A percentile compares a stretch with the other conserved stretches of the same genome.
These are phyloP conservation scores for Neosilurus mollespiculum DNA, from an alignment of 2,797 vertebrate species.

Conservation along the genomic window DNA sequence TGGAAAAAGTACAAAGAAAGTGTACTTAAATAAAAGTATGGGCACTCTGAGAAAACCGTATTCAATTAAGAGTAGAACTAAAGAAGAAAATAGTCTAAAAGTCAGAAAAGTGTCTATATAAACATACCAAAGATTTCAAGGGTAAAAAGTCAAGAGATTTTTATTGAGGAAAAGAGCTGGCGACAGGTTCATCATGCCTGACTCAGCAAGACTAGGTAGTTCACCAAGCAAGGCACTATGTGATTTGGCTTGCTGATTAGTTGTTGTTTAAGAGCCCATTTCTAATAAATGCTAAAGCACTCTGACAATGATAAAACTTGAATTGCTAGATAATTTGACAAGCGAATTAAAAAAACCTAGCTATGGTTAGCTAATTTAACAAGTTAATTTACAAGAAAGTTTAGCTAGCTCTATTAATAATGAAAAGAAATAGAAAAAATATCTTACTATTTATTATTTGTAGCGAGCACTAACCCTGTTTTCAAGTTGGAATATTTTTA, in stretches of 20 bases:
- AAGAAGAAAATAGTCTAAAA: not conserved
- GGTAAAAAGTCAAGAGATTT: not conserved
- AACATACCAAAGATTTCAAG: not conserved
- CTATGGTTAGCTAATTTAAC: not conserved
- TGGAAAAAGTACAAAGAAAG: not conserved
- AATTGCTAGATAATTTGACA: not conserved
- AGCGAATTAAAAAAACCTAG: not conserved
- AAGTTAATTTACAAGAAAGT: not conserved
- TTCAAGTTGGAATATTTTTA: too few species aligned
- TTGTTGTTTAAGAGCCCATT: not conserved
- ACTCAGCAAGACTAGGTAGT: not conserved
- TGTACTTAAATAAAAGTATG: slow-evolving; percentile 3
- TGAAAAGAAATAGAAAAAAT: not conserved
- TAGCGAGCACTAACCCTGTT: not conserved
- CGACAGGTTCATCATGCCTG: not conserved
- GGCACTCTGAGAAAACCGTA: not conserved
- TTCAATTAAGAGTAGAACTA: not conserved
- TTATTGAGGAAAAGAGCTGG: not conserved
- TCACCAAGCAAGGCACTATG: not conserved
- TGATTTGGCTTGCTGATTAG: not conserved
- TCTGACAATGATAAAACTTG: not conserved
- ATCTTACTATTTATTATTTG: not conserved
- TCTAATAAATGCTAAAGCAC: not conserved
- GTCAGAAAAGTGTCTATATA: not conserved
- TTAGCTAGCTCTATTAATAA: not conserved